phyloP scores from a whole-genome alignment of 2,113 vertebrate genomes.

The Platycercus adscitus region DNA sequence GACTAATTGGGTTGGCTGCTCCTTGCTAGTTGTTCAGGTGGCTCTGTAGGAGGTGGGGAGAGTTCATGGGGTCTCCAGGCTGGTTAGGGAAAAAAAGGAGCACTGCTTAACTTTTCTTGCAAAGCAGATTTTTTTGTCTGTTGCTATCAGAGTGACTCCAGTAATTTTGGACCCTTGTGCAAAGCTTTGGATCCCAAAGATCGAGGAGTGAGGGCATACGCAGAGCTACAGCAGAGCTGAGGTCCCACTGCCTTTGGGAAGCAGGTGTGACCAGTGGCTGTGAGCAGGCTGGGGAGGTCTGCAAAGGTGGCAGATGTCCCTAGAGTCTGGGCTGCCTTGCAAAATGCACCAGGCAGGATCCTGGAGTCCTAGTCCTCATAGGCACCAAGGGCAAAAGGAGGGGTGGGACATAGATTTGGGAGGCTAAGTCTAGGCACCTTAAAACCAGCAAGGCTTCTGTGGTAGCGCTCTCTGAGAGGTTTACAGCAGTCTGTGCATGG shows the following conservation, averaged over 20 bases:
- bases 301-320: neutral
- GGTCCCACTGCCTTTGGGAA: neutral
- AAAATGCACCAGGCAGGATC: neutral
- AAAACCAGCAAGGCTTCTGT: neutral
- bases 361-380: neutral
- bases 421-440: neutral
- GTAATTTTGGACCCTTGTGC: neutral
- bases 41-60: neutral
- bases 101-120: neutral
- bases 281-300: neutral
- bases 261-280: neutral
- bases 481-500: neutral
- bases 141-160: neutral
- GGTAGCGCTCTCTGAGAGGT: neutral
- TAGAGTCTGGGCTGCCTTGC: neutral
- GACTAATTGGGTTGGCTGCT: neutral
- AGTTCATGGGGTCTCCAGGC: neutral
- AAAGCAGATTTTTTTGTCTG: neutral
- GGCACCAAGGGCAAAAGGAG: neutral
- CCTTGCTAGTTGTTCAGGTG: neutral
- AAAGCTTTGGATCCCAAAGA: neutral
- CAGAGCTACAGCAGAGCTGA: neutral
- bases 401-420: neutral
- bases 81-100: neutral
- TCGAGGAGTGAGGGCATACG: fast-evolving